These are phyloP conservation scores for Argopecten irradians DNA, from an alignment of 1,140 invertebrate species.

Conservation along the genomic window DNA sequence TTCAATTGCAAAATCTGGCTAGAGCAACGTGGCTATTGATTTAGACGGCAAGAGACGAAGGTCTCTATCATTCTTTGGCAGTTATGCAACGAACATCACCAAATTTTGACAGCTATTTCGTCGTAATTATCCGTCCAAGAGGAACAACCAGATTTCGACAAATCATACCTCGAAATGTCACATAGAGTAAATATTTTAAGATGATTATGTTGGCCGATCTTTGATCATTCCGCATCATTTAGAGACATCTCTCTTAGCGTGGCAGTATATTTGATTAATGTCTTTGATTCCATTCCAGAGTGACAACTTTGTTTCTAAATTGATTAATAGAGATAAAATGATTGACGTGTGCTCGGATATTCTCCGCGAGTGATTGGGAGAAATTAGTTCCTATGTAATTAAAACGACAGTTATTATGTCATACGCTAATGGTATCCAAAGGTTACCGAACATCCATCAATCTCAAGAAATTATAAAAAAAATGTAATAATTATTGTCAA, in stretches of 20 bases:
- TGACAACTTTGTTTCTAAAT: not conserved
- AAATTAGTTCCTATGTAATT: not conserved
- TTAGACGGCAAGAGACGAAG: not conserved
- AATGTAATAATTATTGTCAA: not conserved
- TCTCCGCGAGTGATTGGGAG: not conserved
- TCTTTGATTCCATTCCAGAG: not conserved
- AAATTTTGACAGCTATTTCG: not conserved
- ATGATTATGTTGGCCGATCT: not conserved
- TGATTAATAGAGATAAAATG: not conserved
- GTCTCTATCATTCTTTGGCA: not conserved
- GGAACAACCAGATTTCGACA: not conserved
- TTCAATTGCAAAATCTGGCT: not conserved
- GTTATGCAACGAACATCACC: not conserved
- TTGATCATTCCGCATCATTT: not conserved
- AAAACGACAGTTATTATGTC: not conserved
- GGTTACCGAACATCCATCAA: not conserved
- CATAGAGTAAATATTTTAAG: conserved; percentile 17
- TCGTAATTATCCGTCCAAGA: conserved; percentile 3
- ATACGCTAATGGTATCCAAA: not conserved
- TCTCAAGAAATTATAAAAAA: not conserved
- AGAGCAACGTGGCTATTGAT: not conserved
- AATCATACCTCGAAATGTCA: not conserved
- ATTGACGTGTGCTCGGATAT: not conserved
- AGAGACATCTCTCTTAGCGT: not conserved
- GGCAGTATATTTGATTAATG: not conserved